These are phyloP conservation scores for Holacanthus passer DNA, from an alignment of 2,113 vertebrate species.

Conservation along the genomic window DNA sequence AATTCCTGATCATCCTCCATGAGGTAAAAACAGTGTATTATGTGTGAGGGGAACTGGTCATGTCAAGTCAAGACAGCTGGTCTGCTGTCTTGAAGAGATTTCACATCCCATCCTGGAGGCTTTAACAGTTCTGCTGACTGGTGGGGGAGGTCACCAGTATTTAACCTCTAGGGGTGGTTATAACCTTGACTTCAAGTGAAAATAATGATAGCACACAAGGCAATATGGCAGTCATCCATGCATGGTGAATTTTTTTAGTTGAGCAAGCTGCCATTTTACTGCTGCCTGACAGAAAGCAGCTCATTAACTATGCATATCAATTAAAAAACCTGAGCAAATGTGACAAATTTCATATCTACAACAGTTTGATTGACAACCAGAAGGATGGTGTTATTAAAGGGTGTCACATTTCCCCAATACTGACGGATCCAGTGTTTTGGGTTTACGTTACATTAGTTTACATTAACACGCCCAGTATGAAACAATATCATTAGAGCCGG, in stretches of 20 bases:
- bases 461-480: slow-evolving; percentile 13
- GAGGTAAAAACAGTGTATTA: neutral
- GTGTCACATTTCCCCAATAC: slow-evolving; percentile 23
- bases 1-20: neutral
- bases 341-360: slow-evolving; percentile 30
- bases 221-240: slow-evolving; percentile 66
- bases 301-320: slow-evolving; percentile 72
- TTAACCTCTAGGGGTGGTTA: slow-evolving; percentile 24
- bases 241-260: slow-evolving; percentile 50
- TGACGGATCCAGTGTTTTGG: slow-evolving; percentile 32
- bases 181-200: slow-evolving; percentile 44
- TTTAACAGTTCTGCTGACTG: neutral
- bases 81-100: neutral
- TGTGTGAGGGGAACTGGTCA: neutral
- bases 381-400: slow-evolving; percentile 42
- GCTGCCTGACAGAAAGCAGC: slow-evolving; percentile 57
- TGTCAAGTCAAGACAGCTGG: slow-evolving; percentile 19
- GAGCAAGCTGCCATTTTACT: slow-evolving; percentile 62
- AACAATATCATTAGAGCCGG: slow-evolving; percentile 23
- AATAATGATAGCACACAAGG: slow-evolving; percentile 50
- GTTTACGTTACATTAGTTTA: slow-evolving; percentile 13
- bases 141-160: neutral
- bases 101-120: neutral
- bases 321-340: slow-evolving; percentile 52
- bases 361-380: slow-evolving; percentile 60